Evolutionary conservation across 2,888 invertebrate genomes (phyloP).

Genomic region (Nomada goodeniana): DNA sequence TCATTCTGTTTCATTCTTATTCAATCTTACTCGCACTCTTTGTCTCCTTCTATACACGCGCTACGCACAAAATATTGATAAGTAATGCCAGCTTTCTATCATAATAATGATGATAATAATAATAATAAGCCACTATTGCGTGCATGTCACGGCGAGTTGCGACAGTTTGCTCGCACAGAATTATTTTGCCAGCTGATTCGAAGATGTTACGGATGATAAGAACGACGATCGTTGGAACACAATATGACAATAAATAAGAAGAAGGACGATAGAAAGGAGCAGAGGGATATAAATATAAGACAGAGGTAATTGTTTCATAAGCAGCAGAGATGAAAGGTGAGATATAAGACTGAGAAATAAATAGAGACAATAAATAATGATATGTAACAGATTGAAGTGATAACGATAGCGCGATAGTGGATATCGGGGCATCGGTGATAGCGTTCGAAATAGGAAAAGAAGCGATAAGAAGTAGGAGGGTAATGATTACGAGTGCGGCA

Average conservation of each 20-base stretch:
- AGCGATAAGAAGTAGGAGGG: neutral
- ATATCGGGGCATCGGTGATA: neutral
- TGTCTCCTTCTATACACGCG: too few relatives aligned
- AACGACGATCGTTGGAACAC: slow-evolving; percentile 8
- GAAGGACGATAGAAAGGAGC: slow-evolving; percentile 3
- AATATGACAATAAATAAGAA: slow-evolving; percentile 11
- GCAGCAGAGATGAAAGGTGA: neutral
- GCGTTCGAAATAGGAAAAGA: neutral
- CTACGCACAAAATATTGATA: neutral
- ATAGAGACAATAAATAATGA: slow-evolving; percentile 1
- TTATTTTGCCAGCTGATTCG: neutral
- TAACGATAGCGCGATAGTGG: too few relatives aligned
- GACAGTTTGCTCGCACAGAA: neutral
- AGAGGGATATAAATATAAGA: slow-evolving; percentile 6
- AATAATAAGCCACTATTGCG: slow-evolving; percentile 65
- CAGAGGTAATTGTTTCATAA: neutral
- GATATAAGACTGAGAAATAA: slow-evolving; percentile 2
- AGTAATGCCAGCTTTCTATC: slow-evolving; percentile 12
- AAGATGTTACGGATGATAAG: slow-evolving; percentile 5
- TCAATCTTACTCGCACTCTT: too few relatives aligned
- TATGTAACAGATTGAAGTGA: too few relatives aligned
- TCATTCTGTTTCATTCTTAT: too few relatives aligned
- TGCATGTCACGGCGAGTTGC: neutral
- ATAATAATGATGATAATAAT: slow-evolving; percentile 29
- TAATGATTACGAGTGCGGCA: neutral